phyloP scores from a whole-genome alignment of 2,888 invertebrate species.

The Stenodera caucasica region DNA sequence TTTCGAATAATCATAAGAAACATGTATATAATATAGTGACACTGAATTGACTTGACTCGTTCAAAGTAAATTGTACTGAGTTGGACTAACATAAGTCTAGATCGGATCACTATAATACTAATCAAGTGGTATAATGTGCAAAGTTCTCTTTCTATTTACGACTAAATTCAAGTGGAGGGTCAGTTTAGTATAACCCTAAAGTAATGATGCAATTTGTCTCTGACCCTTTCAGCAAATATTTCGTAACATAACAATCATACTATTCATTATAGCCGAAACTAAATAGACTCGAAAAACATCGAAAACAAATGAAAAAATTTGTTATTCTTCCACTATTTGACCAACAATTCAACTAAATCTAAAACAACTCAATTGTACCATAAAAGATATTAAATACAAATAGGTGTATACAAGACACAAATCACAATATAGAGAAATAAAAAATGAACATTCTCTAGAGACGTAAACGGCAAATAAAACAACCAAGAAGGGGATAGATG shows the following conservation, averaged over 20 bases:
- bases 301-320: background rate
- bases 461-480: conserved; percentile 9
- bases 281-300: background rate
- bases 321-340: background rate
- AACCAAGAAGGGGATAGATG: conserved; percentile 7
- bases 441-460: conserved; percentile 42
- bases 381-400: conserved; percentile 27
- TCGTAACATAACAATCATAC: background rate
- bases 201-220: conserved; percentile 11
- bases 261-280: background rate
- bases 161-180: conserved; percentile 1
- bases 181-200: background rate
- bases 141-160: background rate
- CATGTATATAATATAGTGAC: too few species aligned
- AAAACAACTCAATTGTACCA: conserved; percentile 28
- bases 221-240: background rate
- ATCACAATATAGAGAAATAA: conserved; percentile 44
- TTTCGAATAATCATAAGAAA: too few species aligned
- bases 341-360: background rate
- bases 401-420: conserved; percentile 32
- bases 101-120: background rate
- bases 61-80: too few species aligned
- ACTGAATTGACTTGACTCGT: too few species aligned
- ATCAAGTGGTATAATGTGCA: background rate
- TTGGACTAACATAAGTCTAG: too few species aligned